Conservation (phyloP, 2,888 invertebrate genomes). For the Agrochola lychnidis region DNA sequence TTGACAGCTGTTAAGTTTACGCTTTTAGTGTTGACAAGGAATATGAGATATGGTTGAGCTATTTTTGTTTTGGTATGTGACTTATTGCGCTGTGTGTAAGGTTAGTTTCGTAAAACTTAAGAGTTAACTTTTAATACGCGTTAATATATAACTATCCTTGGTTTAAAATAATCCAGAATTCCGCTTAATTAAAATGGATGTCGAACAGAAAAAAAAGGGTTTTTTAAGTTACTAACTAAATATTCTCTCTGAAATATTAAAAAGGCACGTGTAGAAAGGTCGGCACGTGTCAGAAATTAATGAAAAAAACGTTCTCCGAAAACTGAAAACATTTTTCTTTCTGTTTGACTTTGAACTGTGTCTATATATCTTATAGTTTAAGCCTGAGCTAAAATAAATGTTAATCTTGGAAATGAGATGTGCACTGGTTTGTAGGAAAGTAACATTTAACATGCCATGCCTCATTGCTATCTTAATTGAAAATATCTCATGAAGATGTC, state of each 20-base stretch:
- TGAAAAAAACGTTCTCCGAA: not conserved
- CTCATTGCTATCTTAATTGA: slow-evolving; percentile 36
- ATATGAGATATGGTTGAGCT: slow-evolving; percentile 8
- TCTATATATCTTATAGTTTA: not conserved
- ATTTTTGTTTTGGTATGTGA: not conserved
- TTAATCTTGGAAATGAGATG: slow-evolving; percentile 15
- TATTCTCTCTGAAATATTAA: not conserved
- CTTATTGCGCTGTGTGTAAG: no score
- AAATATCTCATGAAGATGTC: slow-evolving; percentile 25
- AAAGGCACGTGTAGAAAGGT: not conserved
- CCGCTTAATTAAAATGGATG: not conserved
- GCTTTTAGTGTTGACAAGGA: slow-evolving; percentile 23
- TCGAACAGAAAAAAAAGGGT: not conserved
- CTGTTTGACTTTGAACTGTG: slow-evolving; percentile 17
- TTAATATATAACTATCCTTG: not conserved
- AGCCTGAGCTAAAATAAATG: not conserved
- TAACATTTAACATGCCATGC: slow-evolving; percentile 28
- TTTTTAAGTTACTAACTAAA: not conserved
- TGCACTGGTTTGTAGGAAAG: slow-evolving; percentile 1
- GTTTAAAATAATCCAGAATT: not conserved
- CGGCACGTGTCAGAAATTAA: not conserved
- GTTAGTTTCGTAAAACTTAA: not conserved
- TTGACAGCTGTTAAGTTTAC: slow-evolving; percentile 27
- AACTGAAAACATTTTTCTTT: not conserved
- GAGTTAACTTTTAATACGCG: no score